Evolutionary conservation across 1,140 invertebrate species (phyloP), one percentile per base, ranked within the genome.

Genomic region (Coelopa frigida): DNA sequence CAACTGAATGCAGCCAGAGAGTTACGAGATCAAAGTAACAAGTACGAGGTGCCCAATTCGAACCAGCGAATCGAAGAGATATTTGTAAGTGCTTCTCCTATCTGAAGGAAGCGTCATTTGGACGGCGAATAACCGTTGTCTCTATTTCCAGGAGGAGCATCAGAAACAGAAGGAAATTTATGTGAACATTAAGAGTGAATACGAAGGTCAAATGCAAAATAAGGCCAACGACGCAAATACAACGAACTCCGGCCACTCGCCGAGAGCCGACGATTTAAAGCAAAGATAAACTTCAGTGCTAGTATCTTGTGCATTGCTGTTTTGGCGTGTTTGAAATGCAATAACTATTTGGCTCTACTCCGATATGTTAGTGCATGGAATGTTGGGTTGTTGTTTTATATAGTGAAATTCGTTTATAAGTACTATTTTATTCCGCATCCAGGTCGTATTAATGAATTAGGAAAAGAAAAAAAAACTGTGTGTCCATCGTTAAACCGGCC

Each of bases 131-230:
- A 42, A 17, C 23, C 21, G 17, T 31, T 26, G 10, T 5, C 18
- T 7, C 17, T 48, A 17, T 33, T 42, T 11, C 17, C 46, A 66
- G 62, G 55, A 66, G 42, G 62, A 66, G 39, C 62, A 64, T 33
- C 58, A 62, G 36, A 59, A 63, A 32, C 62, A 66, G 37, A 59
- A 55, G 31, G 55, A 66, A 37, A 50, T 66, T 17, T 62, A 46
- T 51, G 62, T 61, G 24, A 57, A 66, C 45, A 66, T 66, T 23
- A 62, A 66, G 24, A 66, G 56, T 40, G 62, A 66, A 32, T 66
- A 61, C 31, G 62, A 65, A 46, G 62, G 58, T 36, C 58, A 62
- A 47, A 11, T 60, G 32, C 59, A 65, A 24, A 51, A 49, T 38
- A 65, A 57, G 26, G 45, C 32, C 6, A 44, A 35, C 36, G 24